Evolutionary conservation across 2,888 invertebrate species (phyloP), one percentile per base, ranked within the genome.

Genomic region (Polydrusus pterygomalis): DNA sequence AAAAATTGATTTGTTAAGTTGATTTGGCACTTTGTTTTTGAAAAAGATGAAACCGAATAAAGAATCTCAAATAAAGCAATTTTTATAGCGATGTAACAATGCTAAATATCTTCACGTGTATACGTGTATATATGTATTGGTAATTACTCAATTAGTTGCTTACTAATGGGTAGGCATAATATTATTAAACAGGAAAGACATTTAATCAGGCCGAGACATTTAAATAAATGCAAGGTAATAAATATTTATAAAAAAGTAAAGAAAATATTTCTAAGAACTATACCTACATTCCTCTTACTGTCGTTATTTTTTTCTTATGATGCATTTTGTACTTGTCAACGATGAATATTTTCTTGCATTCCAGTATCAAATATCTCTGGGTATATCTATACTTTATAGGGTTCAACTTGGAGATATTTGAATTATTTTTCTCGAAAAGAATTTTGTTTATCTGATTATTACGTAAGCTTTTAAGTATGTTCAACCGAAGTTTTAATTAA

Each of bases 301-400:
- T 68, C 54, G 20, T 54, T 68, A 56, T 54, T 51, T 34, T 38
- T 43, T 17, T 17, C 47, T 34, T 10, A 38, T 65, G 65, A 51
- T 34, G 18, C 68, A 54, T 56, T 68, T 68, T 68, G 56, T 68
- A 40, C 54, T 54, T 68, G 68, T 54, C 68, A 68, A 56, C 68
- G 40, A 54, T 15, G 20, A 54, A 54, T 54, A 54, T 43, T 20
- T 15, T 13, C 54, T 15, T 20, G 43, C 49, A 68, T 68, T 68
- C 68, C 54, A 68, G 17, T 38, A 40, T 49, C 54, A 54, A 25
- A 54, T 68, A 54, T 68, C 68, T 68, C 38, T n/a, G 20, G 34
- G 49, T 68, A 47, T 54, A 56, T 54, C 54, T 54, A 43, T 40
- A 43, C 54, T 56, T 68, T 68, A 40, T 56, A 18, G 10, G 18